A percentile compares a stretch with the other conserved stretches of the same genome.
These are phyloP conservation scores for Chymomyza costata DNA, from an alignment of 1,140 invertebrate species.

Conservation along the genomic window DNA sequence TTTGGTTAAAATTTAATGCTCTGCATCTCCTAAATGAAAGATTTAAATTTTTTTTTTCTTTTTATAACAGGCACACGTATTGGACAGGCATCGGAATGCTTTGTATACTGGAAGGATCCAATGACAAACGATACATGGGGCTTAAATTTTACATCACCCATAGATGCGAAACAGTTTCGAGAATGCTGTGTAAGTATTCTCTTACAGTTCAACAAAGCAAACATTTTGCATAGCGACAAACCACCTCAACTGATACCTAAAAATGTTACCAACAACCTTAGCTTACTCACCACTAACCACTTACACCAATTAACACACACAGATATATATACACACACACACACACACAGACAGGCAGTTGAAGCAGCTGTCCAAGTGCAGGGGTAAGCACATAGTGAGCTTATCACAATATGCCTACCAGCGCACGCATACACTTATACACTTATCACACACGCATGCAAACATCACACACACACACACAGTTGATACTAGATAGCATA, in stretches of 20 bases:
- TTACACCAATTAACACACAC: slow-evolving; percentile 1
- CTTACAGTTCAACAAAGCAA: slow-evolving; percentile 57
- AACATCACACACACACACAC: not conserved
- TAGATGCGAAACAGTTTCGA: slow-evolving; percentile 96
- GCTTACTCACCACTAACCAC: too few species aligned
- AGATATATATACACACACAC: slow-evolving; percentile 8
- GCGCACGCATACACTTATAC: too few species aligned
- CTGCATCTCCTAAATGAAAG: slow-evolving; percentile 17
- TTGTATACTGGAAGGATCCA: slow-evolving; percentile 98
- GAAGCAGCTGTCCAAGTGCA: slow-evolving; percentile 13
- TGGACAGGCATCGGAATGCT: slow-evolving; percentile 97
- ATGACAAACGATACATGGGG: slow-evolving; percentile 99
- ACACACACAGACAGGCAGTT: slow-evolving; percentile 9
- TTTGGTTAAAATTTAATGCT: too few species aligned
- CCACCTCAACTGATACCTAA: slow-evolving; percentile 18
- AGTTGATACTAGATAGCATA: too few species aligned
- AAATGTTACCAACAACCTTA: not conserved
- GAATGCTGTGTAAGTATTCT: slow-evolving; percentile 96
- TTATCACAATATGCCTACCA: too few species aligned
- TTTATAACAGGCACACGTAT: slow-evolving; percentile 89
- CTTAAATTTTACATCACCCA: slow-evolving; percentile 96
- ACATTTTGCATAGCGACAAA: slow-evolving; percentile 42
- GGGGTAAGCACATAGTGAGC: not conserved
- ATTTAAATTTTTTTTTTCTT: slow-evolving; percentile 56
- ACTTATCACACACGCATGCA: too few species aligned